Evolutionary conservation across 2,888 invertebrate species (phyloP).

Genomic region (Apeira syringaria): DNA sequence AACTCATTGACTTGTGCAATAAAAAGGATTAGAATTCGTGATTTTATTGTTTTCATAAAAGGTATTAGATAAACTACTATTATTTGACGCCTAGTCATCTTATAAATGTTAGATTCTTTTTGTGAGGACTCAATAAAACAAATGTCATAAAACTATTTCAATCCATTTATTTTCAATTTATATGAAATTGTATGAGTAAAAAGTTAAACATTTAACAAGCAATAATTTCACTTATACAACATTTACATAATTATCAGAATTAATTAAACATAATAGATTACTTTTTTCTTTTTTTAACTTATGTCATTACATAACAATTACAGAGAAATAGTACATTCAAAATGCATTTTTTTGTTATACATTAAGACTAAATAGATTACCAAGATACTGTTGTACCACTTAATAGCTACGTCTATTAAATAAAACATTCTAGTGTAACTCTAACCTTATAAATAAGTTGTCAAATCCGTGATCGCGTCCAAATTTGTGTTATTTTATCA

Average conservation of each 20-base stretch:
- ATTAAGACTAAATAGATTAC: slow-evolving; percentile 3
- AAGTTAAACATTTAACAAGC: slow-evolving; percentile 18
- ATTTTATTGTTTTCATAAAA: too few relatives aligned
- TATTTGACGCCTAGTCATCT: too few relatives aligned
- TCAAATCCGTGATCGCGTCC: slow-evolving; percentile 20
- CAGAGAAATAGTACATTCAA: slow-evolving; percentile 9
- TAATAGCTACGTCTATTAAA: slow-evolving; percentile 2
- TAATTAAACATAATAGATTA: slow-evolving; percentile 26
- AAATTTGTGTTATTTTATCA: slow-evolving; percentile 6
- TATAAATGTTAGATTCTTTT: too few relatives aligned
- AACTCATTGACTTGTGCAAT: too few relatives aligned
- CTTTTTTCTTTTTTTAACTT: slow-evolving; percentile 16
- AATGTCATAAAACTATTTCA: slow-evolving; percentile 15
- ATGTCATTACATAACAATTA: slow-evolving; percentile 8
- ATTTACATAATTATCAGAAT: slow-evolving; percentile 4
- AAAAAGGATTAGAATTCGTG: too few relatives aligned
- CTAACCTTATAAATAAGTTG: slow-evolving; percentile 11
- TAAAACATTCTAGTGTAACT: not conserved
- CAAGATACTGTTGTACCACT: slow-evolving; percentile 7
- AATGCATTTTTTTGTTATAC: slow-evolving; percentile 9
- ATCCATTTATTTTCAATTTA: slow-evolving; percentile 19
- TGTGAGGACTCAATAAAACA: too few relatives aligned
- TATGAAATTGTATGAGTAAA: not conserved
- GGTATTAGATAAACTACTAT: too few relatives aligned
- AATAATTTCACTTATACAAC: slow-evolving; percentile 30